Percentiles rank a stretch among this genome's conserved stretches.
phyloP scores from a whole-genome alignment of 2,888 invertebrate genomes.

The Eledone cirrhosa region DNA sequence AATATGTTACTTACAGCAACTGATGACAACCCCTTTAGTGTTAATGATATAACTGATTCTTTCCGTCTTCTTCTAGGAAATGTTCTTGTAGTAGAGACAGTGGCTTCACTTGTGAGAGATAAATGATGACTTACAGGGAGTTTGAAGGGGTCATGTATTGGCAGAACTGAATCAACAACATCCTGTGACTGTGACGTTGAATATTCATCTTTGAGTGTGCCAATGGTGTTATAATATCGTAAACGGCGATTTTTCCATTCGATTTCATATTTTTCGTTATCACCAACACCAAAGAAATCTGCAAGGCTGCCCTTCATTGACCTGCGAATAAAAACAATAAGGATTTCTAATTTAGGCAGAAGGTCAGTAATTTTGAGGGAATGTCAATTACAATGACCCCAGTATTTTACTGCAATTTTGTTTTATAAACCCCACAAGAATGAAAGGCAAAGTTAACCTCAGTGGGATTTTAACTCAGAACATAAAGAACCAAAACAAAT shows the following conservation, averaged over 20 bases:
- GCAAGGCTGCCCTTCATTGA: constrained; percentile 83
- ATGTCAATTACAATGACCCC: too few species aligned
- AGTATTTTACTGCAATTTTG: too few species aligned
- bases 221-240: constrained; percentile 43
- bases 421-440: too few species aligned
- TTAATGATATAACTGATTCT: constrained; percentile 84
- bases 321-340: constrained; percentile 60
- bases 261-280: constrained; percentile 70
- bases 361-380: too few species aligned
- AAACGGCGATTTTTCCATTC: constrained; percentile 79
- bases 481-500: too few species aligned
- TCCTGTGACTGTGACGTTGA: constrained; percentile 41
- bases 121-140: constrained; percentile 40
- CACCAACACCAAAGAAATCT: constrained; percentile 85
- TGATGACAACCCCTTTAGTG: constrained; percentile 81
- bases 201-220: constrained; percentile 48
- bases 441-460: too few species aligned
- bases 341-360: too few species aligned
- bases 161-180: constrained; percentile 42
- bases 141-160: constrained; percentile 53
- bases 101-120: constrained; percentile 51
- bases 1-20: constrained; percentile 78
- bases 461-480: too few species aligned
- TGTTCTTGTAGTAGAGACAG: constrained; percentile 40
- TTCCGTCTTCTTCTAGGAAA: constrained; percentile 49